Evolutionary conservation across 1,140 invertebrate genomes (phyloP), one percentile per base, ranked within the genome.

Genomic region (Glossosoma conforme): DNA sequence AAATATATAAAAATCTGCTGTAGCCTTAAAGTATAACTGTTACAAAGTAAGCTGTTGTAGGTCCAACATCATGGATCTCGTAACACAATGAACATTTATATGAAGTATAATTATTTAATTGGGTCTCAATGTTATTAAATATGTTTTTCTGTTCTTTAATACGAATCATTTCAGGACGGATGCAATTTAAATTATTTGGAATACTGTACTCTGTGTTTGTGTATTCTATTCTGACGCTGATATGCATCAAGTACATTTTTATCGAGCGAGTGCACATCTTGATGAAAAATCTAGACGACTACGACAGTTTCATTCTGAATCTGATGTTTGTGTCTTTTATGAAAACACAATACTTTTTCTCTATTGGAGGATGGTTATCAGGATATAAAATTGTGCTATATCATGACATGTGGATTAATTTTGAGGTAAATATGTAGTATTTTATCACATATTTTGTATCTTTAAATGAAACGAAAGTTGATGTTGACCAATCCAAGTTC

Each of bases 281-380:
- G 32, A 56, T 51, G 33, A 40, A 43, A 21, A 24, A 38, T 0
- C 13, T 35, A n/a, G 25, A 56, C 22, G 38, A 52, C 24, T 56
- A 47, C 40, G 54, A 52, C 19, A 35, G 41, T 2, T 45, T 56
- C 18, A 47, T 56, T 30, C 48, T 44, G 17, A 56, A 56, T 44
- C 17, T 44, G n/a, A 51, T 52, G 49, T 56, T 56, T 41, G 30
- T 56, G 25, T 52, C 49, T 19, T 56, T 52, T 36, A 35, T 37
- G n/a, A 56, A 56, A 44, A 47, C 40, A 14, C 54, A 56, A 36
- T 56, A 36, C 38, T 56, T 56, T 42, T 47, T 19, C 19, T 32
- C 43, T 1, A 44, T 56, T 19, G 44, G 35, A 1, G 54, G 54
- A 11, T 56, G 54, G 54, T 17, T 52, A 3, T 25, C 54, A 5